Evolutionary conservation across 1,140 invertebrate species (phyloP), one percentile per base, ranked within the genome.

Genomic region (Branchinecta lynchi): DNA sequence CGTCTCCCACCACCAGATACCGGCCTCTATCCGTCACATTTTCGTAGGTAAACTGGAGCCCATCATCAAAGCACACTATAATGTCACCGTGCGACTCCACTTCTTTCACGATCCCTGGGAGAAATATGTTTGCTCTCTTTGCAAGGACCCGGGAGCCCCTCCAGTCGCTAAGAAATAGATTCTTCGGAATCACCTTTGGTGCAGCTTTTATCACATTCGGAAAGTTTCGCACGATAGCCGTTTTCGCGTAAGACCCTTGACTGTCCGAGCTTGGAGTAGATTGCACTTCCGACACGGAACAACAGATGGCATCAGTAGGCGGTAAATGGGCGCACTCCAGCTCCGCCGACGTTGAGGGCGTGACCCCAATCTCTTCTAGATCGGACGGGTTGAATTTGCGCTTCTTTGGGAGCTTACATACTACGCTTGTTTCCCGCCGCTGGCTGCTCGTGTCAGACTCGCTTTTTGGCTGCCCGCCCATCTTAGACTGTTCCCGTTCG

Each of bases 81-180:
- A 84, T 82, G 78, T 87, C 83, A 74, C 83, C 82, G 43, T 79
- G 81, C 76, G 67, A 79, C 81, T 45, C 82, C 84, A 77, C 82
- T 82, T 71, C 82, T 82, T 75, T 84, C 70, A 87, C 85, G 60
- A 86, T 81, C 69, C 93, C 93, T 6, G 92, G 90, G 73, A 89
- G 84, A 82, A 94, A 96, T 72, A 86, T 82, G 66, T 85, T 84
- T 71, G 86, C 85, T 75, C 85, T 85, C 79, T 90, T 91, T 66
- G 93, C 93, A 73, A 97, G 81, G 72, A 96, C 89, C 74, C 92
- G 81, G 77, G 93, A 91, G 75, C 90, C 88, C 72, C 86, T 85
- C 92, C 92, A 96, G 77, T 95, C 92, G 75, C 85, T 87, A 73
- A 96, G 82, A 80, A 95, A 89, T 74, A 95, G 84, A 65, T n/a